Percentiles rank a stretch among this genome's conserved stretches.
Conservation (phyloP, 2,888 invertebrate genomes). For the Prionchulus punctatus region DNA sequence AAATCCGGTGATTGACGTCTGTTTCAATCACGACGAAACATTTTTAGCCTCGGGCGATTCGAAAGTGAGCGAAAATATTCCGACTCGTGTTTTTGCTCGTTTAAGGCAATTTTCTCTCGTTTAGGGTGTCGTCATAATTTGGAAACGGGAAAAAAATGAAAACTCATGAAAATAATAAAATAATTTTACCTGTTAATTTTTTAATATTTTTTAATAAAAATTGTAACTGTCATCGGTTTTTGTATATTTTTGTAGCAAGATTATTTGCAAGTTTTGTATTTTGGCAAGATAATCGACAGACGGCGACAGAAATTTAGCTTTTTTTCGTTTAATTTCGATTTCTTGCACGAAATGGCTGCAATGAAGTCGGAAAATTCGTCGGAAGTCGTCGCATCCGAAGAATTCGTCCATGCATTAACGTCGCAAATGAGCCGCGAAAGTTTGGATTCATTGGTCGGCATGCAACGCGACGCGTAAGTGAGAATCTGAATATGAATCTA, state of each 20-base stretch:
- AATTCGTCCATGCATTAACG: neutral
- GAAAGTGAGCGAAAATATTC: slow-evolving; percentile 7
- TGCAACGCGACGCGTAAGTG: neutral
- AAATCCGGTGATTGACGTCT: slow-evolving; percentile 61
- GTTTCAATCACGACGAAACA: slow-evolving; percentile 73
- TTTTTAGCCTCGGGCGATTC: slow-evolving; percentile 65
- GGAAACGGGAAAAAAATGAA: no score
- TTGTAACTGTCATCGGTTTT: neutral
- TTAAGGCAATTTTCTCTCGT: no score
- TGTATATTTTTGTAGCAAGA: neutral
- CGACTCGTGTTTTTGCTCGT: no score
- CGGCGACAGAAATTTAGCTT: no score
- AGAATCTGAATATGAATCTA: neutral
- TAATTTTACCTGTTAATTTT: neutral
- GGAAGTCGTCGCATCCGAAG: neutral
- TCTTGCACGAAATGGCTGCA: neutral
- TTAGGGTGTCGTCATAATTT: no score
- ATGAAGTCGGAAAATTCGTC: neutral
- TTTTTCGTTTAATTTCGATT: slow-evolving; percentile 1
- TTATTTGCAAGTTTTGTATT: neutral
- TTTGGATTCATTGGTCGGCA: neutral
- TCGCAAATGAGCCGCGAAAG: neutral
- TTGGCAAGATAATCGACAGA: slow-evolving; percentile 3
- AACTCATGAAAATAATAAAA: no score
- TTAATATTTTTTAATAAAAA: neutral